Base-by-base conservation (phyloP, 2,113 vertebrate genomes). In the Cyphomyrus discorhynchus region DNA sequence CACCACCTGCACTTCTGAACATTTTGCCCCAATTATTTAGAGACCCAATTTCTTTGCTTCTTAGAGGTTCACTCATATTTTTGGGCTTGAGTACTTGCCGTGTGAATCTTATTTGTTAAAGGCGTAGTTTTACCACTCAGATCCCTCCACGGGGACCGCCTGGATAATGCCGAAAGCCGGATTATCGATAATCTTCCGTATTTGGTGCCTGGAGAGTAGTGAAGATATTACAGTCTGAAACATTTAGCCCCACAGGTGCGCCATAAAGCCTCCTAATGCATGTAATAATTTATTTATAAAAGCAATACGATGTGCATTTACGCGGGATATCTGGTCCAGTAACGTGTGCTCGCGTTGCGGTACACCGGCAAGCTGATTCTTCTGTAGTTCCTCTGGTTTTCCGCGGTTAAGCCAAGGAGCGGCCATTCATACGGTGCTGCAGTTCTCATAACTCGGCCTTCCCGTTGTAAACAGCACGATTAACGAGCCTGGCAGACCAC, bases 161-260 rank as follows among this genome's bases (percentile, higher is more conserved):
- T 39, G 15, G 74, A 35, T 19, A 80, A 80, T 42, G 74, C 35
- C 15, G 11, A 42, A 42, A 80, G 74, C 31, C 35, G 74, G 74
- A 80, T 80, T 80, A 80, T 80, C 74, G 35, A 42, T 80, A 80
- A 80, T 80, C 74, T 80, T 80, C 74, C 17, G 74, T 80, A 80
- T 80, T 42, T 42, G 31, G 5, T 80, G 74, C 35, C 35, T 6
- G 31, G 74, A 39, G 74, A 42, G 35, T 42, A 80, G 74, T 42
- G 74, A 80, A 80, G 35, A 80, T 80, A 80, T 39, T 80, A 80
- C n/a, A 42, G 13, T 39, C 74, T 42, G 74, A 80, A 80, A 42
- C 35, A 42, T 80, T 80, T 80, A 39, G 74, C 74, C 31, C 74
- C 74, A 42, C 74, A 80, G 74, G 74, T 80, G 74, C 2, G 19